These are phyloP conservation scores for Aphis craccivora DNA, from an alignment of 1,140 invertebrate species.

Conservation along the genomic window DNA sequence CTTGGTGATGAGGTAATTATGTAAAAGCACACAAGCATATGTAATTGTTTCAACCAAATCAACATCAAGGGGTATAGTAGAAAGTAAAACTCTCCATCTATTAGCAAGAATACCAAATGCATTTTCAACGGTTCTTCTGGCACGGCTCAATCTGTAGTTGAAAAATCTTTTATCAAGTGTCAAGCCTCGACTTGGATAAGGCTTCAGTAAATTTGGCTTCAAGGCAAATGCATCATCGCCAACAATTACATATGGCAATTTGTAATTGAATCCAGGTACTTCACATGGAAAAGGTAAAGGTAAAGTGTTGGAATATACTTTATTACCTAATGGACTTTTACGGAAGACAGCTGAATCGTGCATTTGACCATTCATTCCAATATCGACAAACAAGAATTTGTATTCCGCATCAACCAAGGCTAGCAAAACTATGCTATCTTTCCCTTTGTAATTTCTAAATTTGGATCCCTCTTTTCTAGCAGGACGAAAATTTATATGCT, in stretches of 20 bases:
- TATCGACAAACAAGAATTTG: slow-evolving; percentile 62
- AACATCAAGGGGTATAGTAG: slow-evolving; percentile 53
- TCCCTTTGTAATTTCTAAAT: slow-evolving; percentile 68
- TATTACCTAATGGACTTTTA: slow-evolving; percentile 59
- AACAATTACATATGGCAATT: slow-evolving; percentile 53
- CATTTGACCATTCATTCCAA: slow-evolving; percentile 62
- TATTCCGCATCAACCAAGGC: slow-evolving; percentile 63
- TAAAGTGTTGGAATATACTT: neutral
- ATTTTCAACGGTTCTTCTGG: slow-evolving; percentile 65
- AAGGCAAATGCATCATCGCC: slow-evolving; percentile 59
- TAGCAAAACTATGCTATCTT: slow-evolving; percentile 64
- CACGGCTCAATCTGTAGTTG: slow-evolving; percentile 65
- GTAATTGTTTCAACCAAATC: neutral
- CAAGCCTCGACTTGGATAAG: slow-evolving; percentile 47
- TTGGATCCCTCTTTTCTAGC: slow-evolving; percentile 63
- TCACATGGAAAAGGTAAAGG: neutral
- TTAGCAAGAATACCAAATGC: slow-evolving; percentile 64
- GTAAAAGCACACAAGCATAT: slow-evolving; percentile 2
- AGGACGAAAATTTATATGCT: slow-evolving; percentile 65
- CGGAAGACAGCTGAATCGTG: slow-evolving; percentile 63
- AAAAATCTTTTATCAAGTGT: slow-evolving; percentile 63
- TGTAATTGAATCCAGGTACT: slow-evolving; percentile 16
- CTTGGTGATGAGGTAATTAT: neutral
- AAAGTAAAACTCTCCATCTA: slow-evolving; percentile 62
- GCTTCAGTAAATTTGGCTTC: slow-evolving; percentile 55